Base-by-base conservation (phyloP, 2,797 vertebrate genomes). In the Acanthurus tractus region DNA sequence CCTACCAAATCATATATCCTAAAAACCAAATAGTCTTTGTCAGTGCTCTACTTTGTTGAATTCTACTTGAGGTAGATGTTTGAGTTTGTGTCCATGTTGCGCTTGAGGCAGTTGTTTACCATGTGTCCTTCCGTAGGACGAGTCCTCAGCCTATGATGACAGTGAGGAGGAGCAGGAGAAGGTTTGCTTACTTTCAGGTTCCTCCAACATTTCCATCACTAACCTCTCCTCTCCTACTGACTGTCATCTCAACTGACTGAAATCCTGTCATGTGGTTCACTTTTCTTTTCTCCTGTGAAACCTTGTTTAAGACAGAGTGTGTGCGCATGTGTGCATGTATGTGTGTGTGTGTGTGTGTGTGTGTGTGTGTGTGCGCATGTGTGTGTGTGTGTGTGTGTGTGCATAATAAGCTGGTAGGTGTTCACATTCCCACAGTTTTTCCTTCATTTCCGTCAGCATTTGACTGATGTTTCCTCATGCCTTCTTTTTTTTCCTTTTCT, bases 141-240 rank as follows among this genome's bases (percentile, higher is more conserved):
- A 84, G 1, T 90, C 87, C 48, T 90, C 87, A 63, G 74, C 14
- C 50, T 87, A 76, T 59, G 84, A 83, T 73, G 83, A 88, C 76
- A 89, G 86, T 76, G 86, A 88, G 64, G 81, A 84, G 36, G 83
- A 90, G 82, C 70, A 71, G 74, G 90, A 88, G 72, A 86, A 89
- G 91, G 91, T 91, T 81, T 86, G 89, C 29, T 73, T 70, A 8
- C 18, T 53, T 52, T 40, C 2, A 9, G 29, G 22, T 8, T 34
- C 11, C 22, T 20, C 36, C n/a, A 22, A 40, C 49, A 1, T 63
- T 29, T 74, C 40, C 50, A 68, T 58, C 11, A 63, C 63, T 46
- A 20, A 68, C 63, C 42, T 82, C 58, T 74, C 59, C 48, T 73
- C 83, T 80, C 53, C 79, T 74, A 22, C 73, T 68, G 49, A 17